These are phyloP conservation scores for Caloenas nicobarica DNA, from an alignment of 2,113 vertebrate species.

Conservation along the genomic window DNA sequence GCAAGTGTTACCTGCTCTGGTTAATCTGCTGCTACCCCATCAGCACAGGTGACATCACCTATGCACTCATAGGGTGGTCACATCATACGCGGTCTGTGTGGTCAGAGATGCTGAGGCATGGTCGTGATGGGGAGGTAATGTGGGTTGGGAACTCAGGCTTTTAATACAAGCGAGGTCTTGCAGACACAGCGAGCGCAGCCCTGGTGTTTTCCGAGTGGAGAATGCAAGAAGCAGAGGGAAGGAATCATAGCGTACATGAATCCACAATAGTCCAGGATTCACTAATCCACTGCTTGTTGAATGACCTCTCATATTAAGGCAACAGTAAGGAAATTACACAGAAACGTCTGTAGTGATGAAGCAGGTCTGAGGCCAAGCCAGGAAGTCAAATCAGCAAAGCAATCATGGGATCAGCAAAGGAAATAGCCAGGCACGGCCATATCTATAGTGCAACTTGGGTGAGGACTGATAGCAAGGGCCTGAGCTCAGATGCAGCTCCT, in stretches of 20 bases:
- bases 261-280: background rate
- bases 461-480: background rate
- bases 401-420: background rate
- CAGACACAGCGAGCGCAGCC: background rate
- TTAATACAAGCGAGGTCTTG: background rate
- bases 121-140: background rate
- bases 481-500: background rate
- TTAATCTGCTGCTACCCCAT: background rate
- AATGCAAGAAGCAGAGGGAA: background rate
- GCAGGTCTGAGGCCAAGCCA: background rate
- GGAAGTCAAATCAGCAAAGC: background rate
- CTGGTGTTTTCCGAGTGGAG: background rate
- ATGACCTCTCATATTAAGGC: background rate
- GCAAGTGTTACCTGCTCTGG: background rate
- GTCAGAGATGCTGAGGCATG: background rate
- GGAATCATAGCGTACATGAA: background rate
- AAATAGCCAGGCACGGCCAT: background rate
- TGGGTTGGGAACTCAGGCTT: background rate
- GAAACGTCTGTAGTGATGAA: rapidly evolving
- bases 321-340: background rate
- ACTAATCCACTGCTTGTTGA: background rate
- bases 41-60: background rate
- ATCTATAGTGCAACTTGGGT: background rate
- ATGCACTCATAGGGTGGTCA: rapidly evolving
- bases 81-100: rapidly evolving